Evolutionary conservation across 2,113 vertebrate genomes (phyloP).

Genomic region (Orthonyx spaldingii): DNA sequence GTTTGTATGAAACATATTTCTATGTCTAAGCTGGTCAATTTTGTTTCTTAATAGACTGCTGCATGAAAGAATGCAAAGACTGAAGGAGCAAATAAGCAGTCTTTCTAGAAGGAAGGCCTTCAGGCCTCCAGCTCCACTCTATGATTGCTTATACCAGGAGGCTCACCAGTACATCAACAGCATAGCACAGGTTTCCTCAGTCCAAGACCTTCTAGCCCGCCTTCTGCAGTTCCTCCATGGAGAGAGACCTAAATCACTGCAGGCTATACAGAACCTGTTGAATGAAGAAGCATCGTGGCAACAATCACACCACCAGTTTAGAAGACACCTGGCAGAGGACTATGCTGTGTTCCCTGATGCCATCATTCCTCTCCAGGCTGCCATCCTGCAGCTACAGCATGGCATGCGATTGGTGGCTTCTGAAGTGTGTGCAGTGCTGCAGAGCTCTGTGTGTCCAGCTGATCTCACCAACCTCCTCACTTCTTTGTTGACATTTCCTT

Average conservation of each 20-base stretch:
- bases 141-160: slow-evolving; percentile 86
- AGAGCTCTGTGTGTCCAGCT: slow-evolving; percentile 43
- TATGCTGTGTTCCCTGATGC: slow-evolving; percentile 85
- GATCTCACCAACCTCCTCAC: slow-evolving; percentile 75
- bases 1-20: background rate
- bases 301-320: slow-evolving; percentile 87
- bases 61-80: slow-evolving; percentile 81
- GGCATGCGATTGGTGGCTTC: slow-evolving; percentile 91
- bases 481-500: slow-evolving; percentile 84
- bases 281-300: slow-evolving; percentile 93
- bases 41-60: slow-evolving; percentile 75
- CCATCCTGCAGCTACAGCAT: slow-evolving; percentile 86
- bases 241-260: slow-evolving; percentile 71
- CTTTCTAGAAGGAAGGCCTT: slow-evolving; percentile 91
- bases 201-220: slow-evolving; percentile 84
- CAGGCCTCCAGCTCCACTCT: slow-evolving; percentile 78
- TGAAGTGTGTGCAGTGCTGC: slow-evolving; percentile 71
- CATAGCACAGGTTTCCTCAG: slow-evolving; percentile 76
- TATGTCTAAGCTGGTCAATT: background rate
- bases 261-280: slow-evolving; percentile 78
- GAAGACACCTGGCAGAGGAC: slow-evolving; percentile 81
- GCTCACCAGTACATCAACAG: slow-evolving; percentile 87
- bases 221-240: slow-evolving; percentile 77
- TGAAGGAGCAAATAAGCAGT: slow-evolving; percentile 80
- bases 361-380: slow-evolving; percentile 78